Percentiles rank a stretch among this genome's conserved stretches.
Conservation (phyloP, 1,140 invertebrate genomes). For the Eurytemora carolleeae region DNA sequence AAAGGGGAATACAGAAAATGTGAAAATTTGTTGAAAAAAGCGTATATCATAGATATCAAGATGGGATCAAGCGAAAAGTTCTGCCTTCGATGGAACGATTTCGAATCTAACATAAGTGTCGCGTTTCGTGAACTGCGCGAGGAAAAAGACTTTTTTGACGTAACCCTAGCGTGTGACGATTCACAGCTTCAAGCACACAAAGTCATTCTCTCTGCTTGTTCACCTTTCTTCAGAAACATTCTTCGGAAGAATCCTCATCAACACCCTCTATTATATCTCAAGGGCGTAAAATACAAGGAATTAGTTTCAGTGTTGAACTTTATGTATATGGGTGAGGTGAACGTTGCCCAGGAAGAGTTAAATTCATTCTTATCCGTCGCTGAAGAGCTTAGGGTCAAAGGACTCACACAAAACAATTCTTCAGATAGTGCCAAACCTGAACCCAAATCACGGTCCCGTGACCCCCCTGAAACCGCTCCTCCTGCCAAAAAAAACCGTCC, state of each 20-base stretch:
- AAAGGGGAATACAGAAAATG: no score
- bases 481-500: no score
- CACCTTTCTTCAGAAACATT: slow-evolving; percentile 2
- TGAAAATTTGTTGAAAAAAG: no score
- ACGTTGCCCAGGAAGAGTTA: slow-evolving; percentile 61
- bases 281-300: no score
- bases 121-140: slow-evolving; percentile 3
- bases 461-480: no score
- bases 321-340: slow-evolving; percentile 78
- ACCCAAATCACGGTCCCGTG: no score
- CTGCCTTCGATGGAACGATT: slow-evolving; percentile 2
- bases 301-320: slow-evolving; percentile 69
- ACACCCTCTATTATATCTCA: slow-evolving; percentile 4
- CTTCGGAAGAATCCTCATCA: slow-evolving; percentile 1
- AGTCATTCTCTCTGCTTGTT: slow-evolving; percentile 9
- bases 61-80: neutral
- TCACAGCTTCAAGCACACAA: slow-evolving; percentile 1
- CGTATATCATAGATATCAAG: no score
- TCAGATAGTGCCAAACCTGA: no score
- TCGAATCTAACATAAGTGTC: neutral
- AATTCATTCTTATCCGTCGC: slow-evolving; percentile 54
- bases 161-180: neutral
- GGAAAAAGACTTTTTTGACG: slow-evolving; percentile 8
- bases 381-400: slow-evolving; percentile 52
- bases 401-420: no score